Conservation (phyloP, 2,888 invertebrate genomes). For the Notodonta dromedarius region DNA sequence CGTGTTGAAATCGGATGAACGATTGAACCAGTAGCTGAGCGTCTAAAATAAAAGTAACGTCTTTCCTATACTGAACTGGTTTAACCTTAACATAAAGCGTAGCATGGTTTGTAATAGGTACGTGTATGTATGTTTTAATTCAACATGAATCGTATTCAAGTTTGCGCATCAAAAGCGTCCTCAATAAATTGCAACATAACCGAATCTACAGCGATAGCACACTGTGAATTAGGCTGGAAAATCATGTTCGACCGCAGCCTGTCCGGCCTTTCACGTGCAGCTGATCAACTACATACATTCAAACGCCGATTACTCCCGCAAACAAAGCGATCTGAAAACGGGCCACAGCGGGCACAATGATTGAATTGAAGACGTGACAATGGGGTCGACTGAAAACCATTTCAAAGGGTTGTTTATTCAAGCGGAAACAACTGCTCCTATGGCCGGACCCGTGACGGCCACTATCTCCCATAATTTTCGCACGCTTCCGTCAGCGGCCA, state of each 20-base stretch:
- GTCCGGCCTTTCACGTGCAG: constrained; percentile 67
- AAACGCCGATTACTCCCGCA: constrained; percentile 47
- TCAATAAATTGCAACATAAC: constrained; percentile 61
- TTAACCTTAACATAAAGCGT: not conserved
- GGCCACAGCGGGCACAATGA: constrained; percentile 47
- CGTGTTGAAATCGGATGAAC: not conserved
- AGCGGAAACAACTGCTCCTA: constrained; percentile 50
- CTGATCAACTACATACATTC: constrained; percentile 47
- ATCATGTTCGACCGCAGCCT: constrained; percentile 51
- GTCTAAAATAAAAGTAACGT: not conserved
- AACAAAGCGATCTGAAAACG: constrained; percentile 62
- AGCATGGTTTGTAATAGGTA: not conserved
- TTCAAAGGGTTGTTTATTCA: constrained; percentile 50
- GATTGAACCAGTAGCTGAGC: not conserved
- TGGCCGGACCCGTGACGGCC: constrained; percentile 49
- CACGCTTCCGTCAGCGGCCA: constrained; percentile 64
- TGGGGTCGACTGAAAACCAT: constrained; percentile 42
- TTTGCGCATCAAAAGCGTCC: constrained; percentile 52
- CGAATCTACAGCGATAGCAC: constrained; percentile 46
- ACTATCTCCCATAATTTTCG: constrained; percentile 58
- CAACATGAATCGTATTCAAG: constrained; percentile 37
- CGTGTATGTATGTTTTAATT: constrained; percentile 37
- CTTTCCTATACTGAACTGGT: not conserved
- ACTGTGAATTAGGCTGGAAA: constrained; percentile 73
- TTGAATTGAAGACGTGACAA: constrained; percentile 55